These are phyloP conservation scores for Heliothis peltigera DNA, from an alignment of 2,888 invertebrate species.

Conservation along the genomic window DNA sequence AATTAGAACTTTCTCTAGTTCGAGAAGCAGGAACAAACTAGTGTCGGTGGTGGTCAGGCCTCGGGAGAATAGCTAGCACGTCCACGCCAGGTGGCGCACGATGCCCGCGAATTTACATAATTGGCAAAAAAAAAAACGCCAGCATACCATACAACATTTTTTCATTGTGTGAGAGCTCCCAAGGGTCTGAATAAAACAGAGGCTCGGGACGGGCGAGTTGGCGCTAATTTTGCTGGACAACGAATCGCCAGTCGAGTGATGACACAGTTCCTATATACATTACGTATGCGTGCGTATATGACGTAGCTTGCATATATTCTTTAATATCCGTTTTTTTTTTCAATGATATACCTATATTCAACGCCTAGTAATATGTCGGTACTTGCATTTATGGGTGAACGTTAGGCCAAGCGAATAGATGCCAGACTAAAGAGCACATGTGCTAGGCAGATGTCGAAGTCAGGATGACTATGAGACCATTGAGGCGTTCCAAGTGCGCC, in stretches of 20 bases:
- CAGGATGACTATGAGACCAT: constrained; percentile 69
- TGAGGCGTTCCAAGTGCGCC: constrained; percentile 63
- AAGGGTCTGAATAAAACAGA: constrained; percentile 85
- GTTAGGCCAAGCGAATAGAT: constrained; percentile 67
- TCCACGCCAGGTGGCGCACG: constrained; percentile 79
- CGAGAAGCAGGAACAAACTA: constrained; percentile 71
- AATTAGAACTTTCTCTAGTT: constrained; percentile 77
- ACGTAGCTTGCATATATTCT: constrained; percentile 18
- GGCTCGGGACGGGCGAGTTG: constrained; percentile 77
- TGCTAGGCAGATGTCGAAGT: constrained; percentile 75
- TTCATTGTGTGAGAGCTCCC: constrained; percentile 84
- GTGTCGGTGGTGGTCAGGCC: constrained; percentile 57
- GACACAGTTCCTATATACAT: constrained; percentile 69
- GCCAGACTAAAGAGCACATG: constrained; percentile 70
- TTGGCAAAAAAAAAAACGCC: constrained; percentile 80
- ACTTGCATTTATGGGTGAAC: constrained; percentile 45
- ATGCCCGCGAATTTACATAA: constrained; percentile 81
- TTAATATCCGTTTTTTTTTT: constrained; percentile 19
- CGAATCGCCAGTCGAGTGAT: constrained; percentile 72
- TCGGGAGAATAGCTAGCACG: constrained; percentile 65
- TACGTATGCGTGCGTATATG: constrained; percentile 29
- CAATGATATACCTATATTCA: constrained; percentile 18
- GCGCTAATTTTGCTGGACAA: constrained; percentile 81
- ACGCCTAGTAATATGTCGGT: constrained; percentile 18
- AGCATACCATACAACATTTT: constrained; percentile 81